A percentile compares a stretch with the other conserved stretches of the same genome.
Evolutionary conservation across 2,888 invertebrate genomes (phyloP).

Genomic region (Orthonychiurus folsomi): DNA sequence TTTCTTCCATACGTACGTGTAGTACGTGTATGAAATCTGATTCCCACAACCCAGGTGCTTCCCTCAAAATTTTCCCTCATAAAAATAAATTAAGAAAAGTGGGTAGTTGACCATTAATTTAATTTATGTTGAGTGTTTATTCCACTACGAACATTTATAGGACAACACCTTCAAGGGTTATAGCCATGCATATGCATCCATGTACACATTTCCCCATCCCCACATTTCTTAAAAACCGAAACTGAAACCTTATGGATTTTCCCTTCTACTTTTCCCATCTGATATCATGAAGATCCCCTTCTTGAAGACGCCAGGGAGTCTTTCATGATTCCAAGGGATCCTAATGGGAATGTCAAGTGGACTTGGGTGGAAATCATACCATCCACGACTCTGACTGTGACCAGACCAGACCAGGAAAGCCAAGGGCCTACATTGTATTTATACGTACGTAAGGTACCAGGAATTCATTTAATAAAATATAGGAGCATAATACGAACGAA

Average conservation of each 20-base stretch:
- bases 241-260: no score
- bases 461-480: constrained; percentile 7
- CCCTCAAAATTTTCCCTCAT: background rate
- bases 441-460: constrained; percentile 16
- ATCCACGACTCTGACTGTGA: no score
- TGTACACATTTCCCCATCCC: no score
- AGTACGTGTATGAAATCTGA: background rate
- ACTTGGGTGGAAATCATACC: no score
- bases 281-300: constrained; percentile 8
- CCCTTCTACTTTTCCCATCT: background rate
- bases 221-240: no score
- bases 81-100: background rate
- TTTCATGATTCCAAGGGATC: constrained; percentile 17
- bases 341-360: constrained; percentile 1
- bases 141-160: background rate
- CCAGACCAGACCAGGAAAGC: constrained; percentile 2
- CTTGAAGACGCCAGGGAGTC: constrained; percentile 22
- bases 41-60: background rate
- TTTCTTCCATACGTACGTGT: background rate
- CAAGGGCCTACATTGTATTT: background rate
- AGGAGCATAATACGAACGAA: constrained; percentile 8
- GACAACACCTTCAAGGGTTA: constrained; percentile 1
- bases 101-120: background rate
- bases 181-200: no score
- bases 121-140: background rate